Conservation (phyloP, 2,797 vertebrate species). For the Scolopax rusticola region DNA sequence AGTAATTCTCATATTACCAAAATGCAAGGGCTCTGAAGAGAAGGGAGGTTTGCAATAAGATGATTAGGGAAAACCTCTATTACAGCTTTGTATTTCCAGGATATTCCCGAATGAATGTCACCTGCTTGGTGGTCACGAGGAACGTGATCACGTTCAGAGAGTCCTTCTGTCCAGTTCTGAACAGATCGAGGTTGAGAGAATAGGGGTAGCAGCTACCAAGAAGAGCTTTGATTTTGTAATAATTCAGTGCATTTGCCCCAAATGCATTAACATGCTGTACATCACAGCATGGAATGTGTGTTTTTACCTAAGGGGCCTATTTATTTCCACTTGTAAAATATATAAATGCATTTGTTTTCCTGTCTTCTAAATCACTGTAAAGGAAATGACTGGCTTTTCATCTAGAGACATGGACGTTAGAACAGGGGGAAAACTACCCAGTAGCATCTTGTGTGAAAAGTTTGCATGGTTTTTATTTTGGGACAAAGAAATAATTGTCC, state of each 20-base stretch:
- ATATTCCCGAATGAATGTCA: neutral
- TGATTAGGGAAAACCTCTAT: neutral
- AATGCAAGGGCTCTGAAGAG: neutral
- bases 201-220: neutral
- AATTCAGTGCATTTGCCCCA: neutral
- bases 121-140: neutral
- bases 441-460: neutral
- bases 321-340: neutral
- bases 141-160: neutral
- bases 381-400: neutral
- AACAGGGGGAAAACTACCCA: neutral
- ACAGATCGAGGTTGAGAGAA: neutral
- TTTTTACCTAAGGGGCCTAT: neutral
- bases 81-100: neutral
- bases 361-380: neutral
- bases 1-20: neutral
- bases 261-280: neutral
- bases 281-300: neutral
- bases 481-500: neutral
- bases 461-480: neutral
- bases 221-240: neutral
- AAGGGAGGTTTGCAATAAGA: neutral
- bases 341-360: neutral
- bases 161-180: neutral
- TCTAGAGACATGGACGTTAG: neutral